These are phyloP conservation scores for Trypoxylon attenuatum DNA, from an alignment of 2,888 invertebrate species.

Conservation along the genomic window DNA sequence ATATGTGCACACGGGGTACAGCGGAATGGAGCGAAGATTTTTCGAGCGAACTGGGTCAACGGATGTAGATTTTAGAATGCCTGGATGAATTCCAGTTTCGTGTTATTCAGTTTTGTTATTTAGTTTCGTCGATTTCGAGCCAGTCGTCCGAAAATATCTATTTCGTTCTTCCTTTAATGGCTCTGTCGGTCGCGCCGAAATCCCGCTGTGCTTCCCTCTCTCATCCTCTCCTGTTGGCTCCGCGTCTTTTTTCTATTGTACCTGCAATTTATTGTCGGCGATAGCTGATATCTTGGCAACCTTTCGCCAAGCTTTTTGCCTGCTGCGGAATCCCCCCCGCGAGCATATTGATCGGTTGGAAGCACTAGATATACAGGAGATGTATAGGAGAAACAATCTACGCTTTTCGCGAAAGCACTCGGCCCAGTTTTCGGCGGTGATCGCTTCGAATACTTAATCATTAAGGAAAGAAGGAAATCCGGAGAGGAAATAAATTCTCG, in stretches of 20 bases:
- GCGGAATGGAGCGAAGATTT: neutral
- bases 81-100: conserved; percentile 10
- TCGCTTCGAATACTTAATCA: conserved; percentile 41
- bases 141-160: conserved; percentile 5
- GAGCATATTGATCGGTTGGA: too few relatives aligned
- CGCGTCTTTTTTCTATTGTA: neutral
- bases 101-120: neutral
- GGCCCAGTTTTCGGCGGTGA: conserved; percentile 27
- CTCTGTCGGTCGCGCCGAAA: too few relatives aligned
- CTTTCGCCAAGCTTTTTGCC: neutral
- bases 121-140: neutral
- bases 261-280: neutral
- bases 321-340: too few relatives aligned
- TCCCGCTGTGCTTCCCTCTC: too few relatives aligned
- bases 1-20: too few relatives aligned
- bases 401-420: neutral
- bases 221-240: neutral
- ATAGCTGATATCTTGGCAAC: neutral
- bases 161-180: neutral
- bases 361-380: too few relatives aligned
- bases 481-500: conserved; percentile 41
- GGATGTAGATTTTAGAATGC: conserved; percentile 10
- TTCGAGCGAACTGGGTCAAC: conserved; percentile 25
- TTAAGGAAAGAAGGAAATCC: conserved; percentile 12
- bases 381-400: neutral